Evolutionary conservation across 2,888 invertebrate genomes (phyloP), one percentile per base, ranked within the genome.

Genomic region (Scaptomyza parva): DNA sequence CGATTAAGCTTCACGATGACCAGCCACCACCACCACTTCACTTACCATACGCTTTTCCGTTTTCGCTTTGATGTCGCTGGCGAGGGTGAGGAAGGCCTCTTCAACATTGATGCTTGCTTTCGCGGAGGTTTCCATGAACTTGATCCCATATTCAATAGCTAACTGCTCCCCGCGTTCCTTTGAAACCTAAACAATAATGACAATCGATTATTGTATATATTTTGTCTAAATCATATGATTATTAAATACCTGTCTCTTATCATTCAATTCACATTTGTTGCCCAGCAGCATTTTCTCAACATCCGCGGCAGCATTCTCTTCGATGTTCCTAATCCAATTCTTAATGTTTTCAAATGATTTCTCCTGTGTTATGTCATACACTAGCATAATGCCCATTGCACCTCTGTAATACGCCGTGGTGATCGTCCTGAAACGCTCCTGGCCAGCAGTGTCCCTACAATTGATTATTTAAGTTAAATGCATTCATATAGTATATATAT

Each of bases 331-430:
- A 81, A 99, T 98, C 99, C 99, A 99, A 92, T 99, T 99, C 91
- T 98, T 97, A 62, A 99, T 99, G 91, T 99, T 99, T 92, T 99
- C 98, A 93, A 99, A 99, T 86, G 98, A 98, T 93, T 99, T 99
- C 91, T 98, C 99, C 93, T 98, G 99, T 86, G 99, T 99, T 82
- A 99, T 99, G 92, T 99, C 99, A 92, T 99, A 99, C 37, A 99
- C 99, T 78, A 99, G 94, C 98, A 99, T 98, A 82, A 99, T 99
- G 68, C 99, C 99, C 99, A 99, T 99, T 41, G 99, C 99, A 50
- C 99, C 99, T 84, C 99, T 95, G 93, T 99, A 99, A 92, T 99
- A 99, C n/a, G 99, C 99, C 66, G 99, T 99, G 57, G 99, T 99
- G 86, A 99, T 99, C 72, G 99, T 99, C 86, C 99, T 95, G 93